These are phyloP conservation scores for Gymnosoma rotundatum DNA, from an alignment of 2,888 invertebrate species.

Conservation along the genomic window DNA sequence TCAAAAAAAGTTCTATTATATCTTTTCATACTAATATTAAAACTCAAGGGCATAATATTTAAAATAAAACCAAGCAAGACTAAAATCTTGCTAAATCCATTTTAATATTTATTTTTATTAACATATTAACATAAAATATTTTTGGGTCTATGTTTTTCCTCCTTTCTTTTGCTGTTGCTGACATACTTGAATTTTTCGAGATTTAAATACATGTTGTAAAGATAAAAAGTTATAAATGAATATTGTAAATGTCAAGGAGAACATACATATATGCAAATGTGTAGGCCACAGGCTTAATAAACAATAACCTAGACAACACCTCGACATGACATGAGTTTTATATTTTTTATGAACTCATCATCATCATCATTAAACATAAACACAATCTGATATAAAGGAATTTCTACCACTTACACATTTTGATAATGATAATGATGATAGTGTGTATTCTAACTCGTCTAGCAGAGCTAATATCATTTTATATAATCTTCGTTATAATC, in stretches of 20 bases:
- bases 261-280: slow-evolving; percentile 32
- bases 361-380: not conserved
- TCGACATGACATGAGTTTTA: slow-evolving; percentile 54
- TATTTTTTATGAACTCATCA: slow-evolving; percentile 32
- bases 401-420: slow-evolving; percentile 1
- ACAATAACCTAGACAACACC: slow-evolving; percentile 25
- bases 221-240: slow-evolving; percentile 23
- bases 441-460: not conserved
- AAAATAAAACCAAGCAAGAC: not conserved
- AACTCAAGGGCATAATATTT: no score
- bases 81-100: not conserved
- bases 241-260: slow-evolving; percentile 34
- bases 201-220: not conserved
- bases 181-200: slow-evolving; percentile 2
- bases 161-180: slow-evolving; percentile 17
- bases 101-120: no score
- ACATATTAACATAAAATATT: not conserved
- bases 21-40: no score
- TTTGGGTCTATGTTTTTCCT: slow-evolving; percentile 19
- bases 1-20: no score
- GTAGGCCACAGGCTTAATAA: slow-evolving; percentile 12
- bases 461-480: slow-evolving; percentile 31
- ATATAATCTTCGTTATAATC: slow-evolving; percentile 15
- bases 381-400: slow-evolving; percentile 3
- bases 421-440: slow-evolving; percentile 1